Base-by-base conservation (phyloP, 2,888 invertebrate species). In the Xiphydria camelus region DNA sequence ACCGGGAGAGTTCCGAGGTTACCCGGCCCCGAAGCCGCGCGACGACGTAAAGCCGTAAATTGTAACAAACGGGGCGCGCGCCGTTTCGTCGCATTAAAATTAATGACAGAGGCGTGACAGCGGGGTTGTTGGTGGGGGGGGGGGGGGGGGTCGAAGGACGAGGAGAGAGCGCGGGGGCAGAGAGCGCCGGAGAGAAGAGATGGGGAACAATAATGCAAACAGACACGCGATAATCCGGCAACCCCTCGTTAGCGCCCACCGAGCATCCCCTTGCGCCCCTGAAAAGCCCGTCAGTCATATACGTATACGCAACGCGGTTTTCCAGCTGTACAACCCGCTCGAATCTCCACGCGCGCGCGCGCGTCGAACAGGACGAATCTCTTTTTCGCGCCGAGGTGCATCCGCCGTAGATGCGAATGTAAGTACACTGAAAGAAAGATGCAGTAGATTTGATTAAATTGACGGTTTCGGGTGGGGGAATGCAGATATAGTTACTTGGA, bases 161-260 rank as follows among this genome's bases (percentile, higher is more conserved):
- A 29, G 41, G 23, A 32, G 37, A 45, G 34, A 25, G 10, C 26
- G 18, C 7, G 20, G 12, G 18, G 38, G 19, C 9, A 20, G 31
- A 29, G 25, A 21, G 15, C 20, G 20, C 31, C 35, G 46, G 46
- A 7, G 23, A 6, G 23, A 7, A 18, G 33, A n/a, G 10, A 18
- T 17, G 33, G 33, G 40, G 39, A 49, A 54, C 57, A 59, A 65
- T 66, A 68, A 66, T 64, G 67, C 66, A 69, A 63, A 69, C 63
- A 61, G 65, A 66, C 68, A 69, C 62, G 67, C 69, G 62, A 69
- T 69, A 66, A 69, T 67, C 69, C 59, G 57, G 48, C 53, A 53
- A 57, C 58, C 54, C 58, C 57, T 63, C 56, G 60, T 59, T 60
- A 61, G 47, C 51, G 20, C 22, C 33, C 32, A 23, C 33, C 20